Conservation (phyloP, 2,888 invertebrate species). For the Corythucha ciliata region DNA sequence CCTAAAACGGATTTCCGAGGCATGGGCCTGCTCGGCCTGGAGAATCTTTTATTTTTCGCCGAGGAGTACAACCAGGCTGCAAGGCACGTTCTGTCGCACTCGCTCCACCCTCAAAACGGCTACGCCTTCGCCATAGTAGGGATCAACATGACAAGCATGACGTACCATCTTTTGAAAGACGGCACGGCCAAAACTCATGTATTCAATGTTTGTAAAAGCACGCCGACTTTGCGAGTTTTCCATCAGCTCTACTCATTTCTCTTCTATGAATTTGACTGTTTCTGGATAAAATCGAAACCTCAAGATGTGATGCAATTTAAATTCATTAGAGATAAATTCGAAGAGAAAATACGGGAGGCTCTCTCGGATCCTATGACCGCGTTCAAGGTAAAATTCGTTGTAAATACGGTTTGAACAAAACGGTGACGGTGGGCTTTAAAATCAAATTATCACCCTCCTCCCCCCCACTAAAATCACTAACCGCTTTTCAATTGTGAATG, state of each 20-base stretch:
- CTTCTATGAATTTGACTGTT: conserved; percentile 87
- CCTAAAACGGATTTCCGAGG: conserved; percentile 97
- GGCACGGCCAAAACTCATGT: conserved; percentile 83
- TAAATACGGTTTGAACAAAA: conserved; percentile 40
- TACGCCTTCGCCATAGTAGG: conserved; percentile 87
- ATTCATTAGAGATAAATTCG: conserved; percentile 74
- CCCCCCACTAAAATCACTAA: too few species aligned
- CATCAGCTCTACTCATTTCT: conserved; percentile 90
- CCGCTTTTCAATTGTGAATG: too few species aligned
- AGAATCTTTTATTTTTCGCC: conserved; percentile 82
- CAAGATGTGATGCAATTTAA: conserved; percentile 94
- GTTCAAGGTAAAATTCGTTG: conserved; percentile 69
- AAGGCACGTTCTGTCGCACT: conserved; percentile 73
- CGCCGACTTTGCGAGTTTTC: conserved; percentile 65
- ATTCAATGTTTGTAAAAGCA: conserved; percentile 64
- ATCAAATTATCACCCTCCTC: too few species aligned
- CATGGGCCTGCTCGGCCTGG: conserved; percentile 89
- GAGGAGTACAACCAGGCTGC: conserved; percentile 69
- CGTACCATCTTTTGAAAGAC: conserved; percentile 66
- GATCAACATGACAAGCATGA: conserved; percentile 90
- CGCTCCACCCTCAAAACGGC: conserved; percentile 79
- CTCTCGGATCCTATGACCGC: conserved; percentile 59
- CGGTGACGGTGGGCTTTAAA: too few species aligned
- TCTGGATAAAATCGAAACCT: conserved; percentile 88
- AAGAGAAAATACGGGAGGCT: conserved; percentile 57